Percentiles rank a stretch among this genome's conserved stretches.
These are phyloP conservation scores for Eurystomus glaucurus DNA, from an alignment of 2,797 vertebrate genomes.

Conservation along the genomic window DNA sequence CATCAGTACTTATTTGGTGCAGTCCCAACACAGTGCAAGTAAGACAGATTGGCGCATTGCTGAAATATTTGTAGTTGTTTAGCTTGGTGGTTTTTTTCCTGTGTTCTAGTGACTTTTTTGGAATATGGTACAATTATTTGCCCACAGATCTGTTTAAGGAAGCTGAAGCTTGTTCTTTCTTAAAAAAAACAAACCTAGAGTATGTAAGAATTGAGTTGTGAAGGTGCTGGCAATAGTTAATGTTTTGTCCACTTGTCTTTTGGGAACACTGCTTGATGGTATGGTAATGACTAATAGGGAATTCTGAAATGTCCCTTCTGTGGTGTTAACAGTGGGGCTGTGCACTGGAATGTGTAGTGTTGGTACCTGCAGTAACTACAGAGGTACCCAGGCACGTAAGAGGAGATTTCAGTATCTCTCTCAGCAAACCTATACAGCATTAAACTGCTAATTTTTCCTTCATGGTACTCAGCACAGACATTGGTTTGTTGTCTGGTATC, in stretches of 20 bases:
- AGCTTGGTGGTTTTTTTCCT: background rate
- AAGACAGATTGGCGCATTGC: background rate
- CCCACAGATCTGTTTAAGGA: background rate
- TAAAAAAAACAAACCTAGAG: too few relatives aligned
- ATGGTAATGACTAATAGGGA: background rate
- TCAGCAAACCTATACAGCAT: background rate
- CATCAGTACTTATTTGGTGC: background rate
- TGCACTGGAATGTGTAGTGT: background rate
- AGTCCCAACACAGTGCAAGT: background rate
- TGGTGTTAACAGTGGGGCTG: background rate
- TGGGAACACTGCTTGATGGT: background rate
- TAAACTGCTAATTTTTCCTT: background rate
- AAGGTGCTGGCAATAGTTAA: background rate
- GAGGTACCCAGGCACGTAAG: background rate
- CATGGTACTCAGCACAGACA: background rate
- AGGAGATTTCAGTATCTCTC: background rate
- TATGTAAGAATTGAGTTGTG: background rate
- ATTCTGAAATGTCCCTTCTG: background rate
- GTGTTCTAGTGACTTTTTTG: background rate
- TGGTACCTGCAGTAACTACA: background rate
- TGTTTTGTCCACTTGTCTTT: background rate
- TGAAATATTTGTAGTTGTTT: background rate
- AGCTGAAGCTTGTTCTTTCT: background rate
- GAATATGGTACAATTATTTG: background rate
- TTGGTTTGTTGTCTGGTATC: background rate